A percentile compares a stretch with the other conserved stretches of the same genome.
Evolutionary conservation across 2,113 vertebrate species (phyloP).

Genomic region (Monarcha castaneiventris): DNA sequence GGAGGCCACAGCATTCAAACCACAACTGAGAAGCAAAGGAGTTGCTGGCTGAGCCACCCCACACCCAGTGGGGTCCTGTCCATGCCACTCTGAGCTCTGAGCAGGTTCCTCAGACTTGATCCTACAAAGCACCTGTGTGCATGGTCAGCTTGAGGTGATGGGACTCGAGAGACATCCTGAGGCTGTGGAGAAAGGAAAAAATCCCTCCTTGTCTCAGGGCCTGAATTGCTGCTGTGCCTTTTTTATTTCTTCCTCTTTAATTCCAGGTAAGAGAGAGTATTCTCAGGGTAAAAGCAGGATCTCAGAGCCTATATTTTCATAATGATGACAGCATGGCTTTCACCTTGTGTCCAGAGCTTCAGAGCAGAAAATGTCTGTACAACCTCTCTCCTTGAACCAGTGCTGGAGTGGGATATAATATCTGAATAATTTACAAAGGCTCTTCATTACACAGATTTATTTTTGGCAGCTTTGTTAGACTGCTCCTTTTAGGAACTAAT

Average conservation of each 20-base stretch:
- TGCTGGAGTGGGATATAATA: not conserved
- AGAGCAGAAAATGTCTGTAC: slow-evolving; percentile 8
- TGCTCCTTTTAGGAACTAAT: slow-evolving; percentile 24
- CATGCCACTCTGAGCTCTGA: not conserved
- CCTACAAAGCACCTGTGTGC: not conserved
- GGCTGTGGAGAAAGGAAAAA: not conserved
- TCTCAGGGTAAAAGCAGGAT: not conserved
- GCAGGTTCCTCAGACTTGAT: not conserved
- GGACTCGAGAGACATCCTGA: not conserved
- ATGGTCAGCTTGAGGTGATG: not conserved
- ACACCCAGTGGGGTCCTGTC: not conserved
- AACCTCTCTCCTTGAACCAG: not conserved
- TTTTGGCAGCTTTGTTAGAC: slow-evolving; percentile 40
- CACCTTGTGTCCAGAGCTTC: not conserved
- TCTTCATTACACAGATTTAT: slow-evolving; percentile 54
- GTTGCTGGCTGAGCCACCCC: not conserved
- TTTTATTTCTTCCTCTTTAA: not conserved
- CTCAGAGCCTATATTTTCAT: not conserved
- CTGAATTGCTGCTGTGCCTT: not conserved
- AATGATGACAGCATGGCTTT: not conserved
- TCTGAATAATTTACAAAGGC: slow-evolving; percentile 59
- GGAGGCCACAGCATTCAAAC: not conserved
- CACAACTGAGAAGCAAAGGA: not conserved
- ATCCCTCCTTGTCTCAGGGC: not conserved
- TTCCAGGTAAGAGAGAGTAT: not conserved